A percentile compares a stretch with the other conserved stretches of the same genome.
Evolutionary conservation across 2,888 invertebrate genomes (phyloP).

Genomic region (Chromoteleia sp.): DNA sequence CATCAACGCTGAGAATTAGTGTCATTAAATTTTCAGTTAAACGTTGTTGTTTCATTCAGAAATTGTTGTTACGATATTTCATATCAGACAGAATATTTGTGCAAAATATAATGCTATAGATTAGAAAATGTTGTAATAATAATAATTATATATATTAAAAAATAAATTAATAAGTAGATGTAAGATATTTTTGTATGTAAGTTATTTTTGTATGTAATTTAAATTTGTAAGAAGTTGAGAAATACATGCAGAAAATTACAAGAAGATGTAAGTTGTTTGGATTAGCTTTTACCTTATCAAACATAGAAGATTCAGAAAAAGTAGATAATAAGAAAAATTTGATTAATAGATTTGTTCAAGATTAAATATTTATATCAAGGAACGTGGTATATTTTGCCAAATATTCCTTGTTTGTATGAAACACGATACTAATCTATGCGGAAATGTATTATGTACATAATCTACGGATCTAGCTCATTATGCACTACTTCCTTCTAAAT

Average conservation of each 20-base stretch:
- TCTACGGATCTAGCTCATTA: constrained; percentile 42
- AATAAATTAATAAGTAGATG: too few species aligned
- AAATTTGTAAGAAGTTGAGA: too few species aligned
- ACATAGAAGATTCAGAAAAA: background rate
- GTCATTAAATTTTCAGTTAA: background rate
- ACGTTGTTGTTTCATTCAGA: constrained; percentile 23
- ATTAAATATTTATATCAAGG: background rate
- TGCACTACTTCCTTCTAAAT: constrained; percentile 50
- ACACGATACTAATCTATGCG: constrained; percentile 16
- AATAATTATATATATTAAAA: background rate
- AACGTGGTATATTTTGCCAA: constrained; percentile 50
- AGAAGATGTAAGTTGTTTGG: background rate
- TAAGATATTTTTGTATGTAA: too few species aligned
- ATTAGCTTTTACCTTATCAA: background rate
- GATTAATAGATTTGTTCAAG: constrained; percentile 9
- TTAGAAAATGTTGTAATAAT: too few species aligned
- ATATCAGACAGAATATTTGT: constrained; percentile 36
- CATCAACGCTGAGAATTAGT: constrained; percentile 8
- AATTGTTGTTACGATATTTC: constrained; percentile 15
- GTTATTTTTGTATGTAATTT: too few species aligned
- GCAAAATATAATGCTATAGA: constrained; percentile 41
- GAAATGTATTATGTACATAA: constrained; percentile 36
- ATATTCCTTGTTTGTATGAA: constrained; percentile 45
- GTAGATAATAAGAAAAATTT: background rate
- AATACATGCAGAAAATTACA: too few species aligned